Conservation (phyloP, 2,888 invertebrate species). For the Leucophenga maculata region DNA sequence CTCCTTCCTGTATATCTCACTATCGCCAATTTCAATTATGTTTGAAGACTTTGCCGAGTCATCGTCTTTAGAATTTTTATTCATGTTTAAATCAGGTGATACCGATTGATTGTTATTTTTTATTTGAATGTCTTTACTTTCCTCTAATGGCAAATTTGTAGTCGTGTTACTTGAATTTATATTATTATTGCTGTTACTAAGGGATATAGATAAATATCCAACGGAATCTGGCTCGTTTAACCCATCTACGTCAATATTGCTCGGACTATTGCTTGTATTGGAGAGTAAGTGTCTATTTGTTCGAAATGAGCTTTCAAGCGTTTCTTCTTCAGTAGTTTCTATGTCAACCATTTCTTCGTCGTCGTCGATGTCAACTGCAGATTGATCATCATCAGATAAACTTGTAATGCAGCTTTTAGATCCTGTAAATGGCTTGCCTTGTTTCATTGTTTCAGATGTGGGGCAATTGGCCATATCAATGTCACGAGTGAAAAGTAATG, state of each 20-base stretch:
- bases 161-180: too few species aligned
- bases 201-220: too few species aligned
- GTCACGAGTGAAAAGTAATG: neutral
- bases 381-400: conserved; percentile 75
- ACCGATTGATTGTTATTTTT: too few species aligned
- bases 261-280: conserved; percentile 39
- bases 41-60: too few species aligned
- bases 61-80: too few species aligned
- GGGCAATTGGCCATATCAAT: neutral
- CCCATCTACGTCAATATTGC: conserved; percentile 49
- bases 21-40: too few species aligned
- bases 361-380: conserved; percentile 35
- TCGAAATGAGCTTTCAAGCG: conserved; percentile 21
- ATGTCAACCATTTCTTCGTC: conserved; percentile 85
- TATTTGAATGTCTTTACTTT: too few species aligned
- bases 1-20: too few species aligned
- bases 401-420: conserved; percentile 6
- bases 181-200: too few species aligned
- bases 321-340: conserved; percentile 87
- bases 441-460: neutral
- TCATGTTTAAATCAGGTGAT: too few species aligned
- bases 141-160: too few species aligned
- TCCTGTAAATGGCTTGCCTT: neutral
- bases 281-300: conserved; percentile 21
- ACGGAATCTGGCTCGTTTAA: conserved; percentile 17